Evolutionary conservation across 1,140 invertebrate species (phyloP), one percentile per base, ranked within the genome.

Genomic region (Drosophila willistoni): DNA sequence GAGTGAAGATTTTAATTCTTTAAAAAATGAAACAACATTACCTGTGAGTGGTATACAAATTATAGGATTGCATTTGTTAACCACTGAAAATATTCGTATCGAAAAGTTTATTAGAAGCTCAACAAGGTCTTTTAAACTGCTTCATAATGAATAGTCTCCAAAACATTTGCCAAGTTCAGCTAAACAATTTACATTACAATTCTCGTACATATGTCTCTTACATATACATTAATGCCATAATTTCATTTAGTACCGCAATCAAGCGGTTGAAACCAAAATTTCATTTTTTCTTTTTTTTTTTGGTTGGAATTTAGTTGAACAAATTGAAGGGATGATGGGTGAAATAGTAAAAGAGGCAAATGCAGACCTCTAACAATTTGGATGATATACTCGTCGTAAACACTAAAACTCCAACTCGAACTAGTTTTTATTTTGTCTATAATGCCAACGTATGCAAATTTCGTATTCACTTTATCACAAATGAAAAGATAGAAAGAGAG

Each of bases 391-490:
- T 71, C 64, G 75, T 55, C 71, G 65, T 73, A 70, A 77, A 78
- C 64, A 72, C 70, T 62, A 59, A 78, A 74, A 61, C 59, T 61
- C 74, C 67, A 77, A 77, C 73, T 61, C 73, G 71, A 76, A 76
- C 73, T 76, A 65, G 44, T 69, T 76, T 76, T 74, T 19, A 44
- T 44, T 62, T 75, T 64, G 68, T 79, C 81, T 83, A 79, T 87
- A 86, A 85, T 82, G 83, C 79, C 75, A 86, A 86, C 84, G 83
- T 83, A 83, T 87, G 83, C 83, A 89, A 87, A 87, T 89, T 87
- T 87, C 51, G 68, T 66, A 89, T 87, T 87, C 83, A 89, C 84
- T 87, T 87, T 87, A 72, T 77, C 75, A 62, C 73, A 29, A 29
- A 29, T 29, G 29, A 29, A 29, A 29, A 76, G 64, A 25, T 25